Evolutionary conservation across 2,888 invertebrate species (phyloP), one percentile per base, ranked within the genome.

Genomic region (Amphipyra berbera): DNA sequence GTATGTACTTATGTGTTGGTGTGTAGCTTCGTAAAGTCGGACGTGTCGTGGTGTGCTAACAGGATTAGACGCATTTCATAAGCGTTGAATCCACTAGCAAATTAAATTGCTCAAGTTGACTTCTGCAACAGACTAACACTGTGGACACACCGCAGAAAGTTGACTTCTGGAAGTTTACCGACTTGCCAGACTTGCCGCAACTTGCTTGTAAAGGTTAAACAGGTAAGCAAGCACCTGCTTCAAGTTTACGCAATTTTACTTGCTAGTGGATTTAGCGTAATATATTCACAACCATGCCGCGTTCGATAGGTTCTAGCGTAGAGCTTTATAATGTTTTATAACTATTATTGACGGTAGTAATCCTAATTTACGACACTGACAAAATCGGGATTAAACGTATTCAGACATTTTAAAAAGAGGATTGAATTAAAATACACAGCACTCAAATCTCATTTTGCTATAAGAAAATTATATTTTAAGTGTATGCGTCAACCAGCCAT

Each of bases 1-100:
- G 71, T 79, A 79, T 82, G 82, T 84, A 82, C 81, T 82, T 83
- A 83, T 69, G 49, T 71, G 67, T 81, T 77, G 66, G 75, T 76
- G 76, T 82, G 73, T 78, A 81, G 72, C 46, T 69, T 67, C 48
- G 55, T 63, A 37, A 57, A 66, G 49, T 64, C 65, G 64, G 61
- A 69, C 66, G 61, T 58, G 48, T 27, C 45, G 54, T 61, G 72
- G 61, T 47, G 56, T 65, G 47, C 46, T 14, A 21, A 30, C 68
- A 74, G 61, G 61, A 64, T 42, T 49, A 57, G 48, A 46, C 45
- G 27, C 27, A 45, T 21, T 52, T 62, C 37, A 44, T 58, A 50
- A 21, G 21, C 21, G 21, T 3, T 21, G 21, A 1, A 21, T 21
- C 21, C 21, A 21, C 21, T 21, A 21, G 21, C 21, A 21, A 21